Conservation (phyloP, 2,888 invertebrate genomes). For the Tenthredo notha region DNA sequence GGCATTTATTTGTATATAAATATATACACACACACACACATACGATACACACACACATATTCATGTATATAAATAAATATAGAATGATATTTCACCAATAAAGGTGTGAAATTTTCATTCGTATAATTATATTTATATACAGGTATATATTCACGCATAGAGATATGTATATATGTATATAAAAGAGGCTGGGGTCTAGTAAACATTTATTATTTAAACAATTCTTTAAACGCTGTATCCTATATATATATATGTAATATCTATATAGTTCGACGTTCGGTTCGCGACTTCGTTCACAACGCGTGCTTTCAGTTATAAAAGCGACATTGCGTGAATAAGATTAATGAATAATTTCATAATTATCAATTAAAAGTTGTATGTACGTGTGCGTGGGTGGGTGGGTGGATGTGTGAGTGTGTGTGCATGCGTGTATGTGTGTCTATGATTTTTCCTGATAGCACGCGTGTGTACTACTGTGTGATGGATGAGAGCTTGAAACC, state of each 20-base stretch:
- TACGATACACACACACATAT: background rate
- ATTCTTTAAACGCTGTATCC: conserved; percentile 14
- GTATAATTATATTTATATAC: conserved; percentile 53
- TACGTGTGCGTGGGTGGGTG: background rate
- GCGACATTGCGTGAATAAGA: conserved; percentile 19
- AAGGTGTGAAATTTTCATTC: background rate
- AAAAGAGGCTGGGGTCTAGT: conserved; percentile 50
- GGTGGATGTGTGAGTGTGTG: background rate
- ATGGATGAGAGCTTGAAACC: conserved; percentile 41
- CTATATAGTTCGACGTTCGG: background rate
- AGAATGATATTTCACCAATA: background rate
- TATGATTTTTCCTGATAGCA: conserved; percentile 16
- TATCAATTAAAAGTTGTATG: background rate
- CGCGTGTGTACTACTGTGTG: background rate
- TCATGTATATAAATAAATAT: conserved; percentile 1
- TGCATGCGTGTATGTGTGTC: background rate
- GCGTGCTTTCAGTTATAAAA: conserved; percentile 23
- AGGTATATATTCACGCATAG: conserved; percentile 57
- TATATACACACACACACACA: conserved; percentile 10
- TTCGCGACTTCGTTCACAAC: conserved; percentile 26
- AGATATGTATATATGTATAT: conserved; percentile 46
- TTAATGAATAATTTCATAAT: conserved; percentile 15
- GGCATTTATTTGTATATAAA: conserved; percentile 66
- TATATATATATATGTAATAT: background rate
- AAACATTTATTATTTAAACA: conserved; percentile 37